Conservation (phyloP, 2,797 vertebrate species). For the Propithecus perrieri region DNA sequence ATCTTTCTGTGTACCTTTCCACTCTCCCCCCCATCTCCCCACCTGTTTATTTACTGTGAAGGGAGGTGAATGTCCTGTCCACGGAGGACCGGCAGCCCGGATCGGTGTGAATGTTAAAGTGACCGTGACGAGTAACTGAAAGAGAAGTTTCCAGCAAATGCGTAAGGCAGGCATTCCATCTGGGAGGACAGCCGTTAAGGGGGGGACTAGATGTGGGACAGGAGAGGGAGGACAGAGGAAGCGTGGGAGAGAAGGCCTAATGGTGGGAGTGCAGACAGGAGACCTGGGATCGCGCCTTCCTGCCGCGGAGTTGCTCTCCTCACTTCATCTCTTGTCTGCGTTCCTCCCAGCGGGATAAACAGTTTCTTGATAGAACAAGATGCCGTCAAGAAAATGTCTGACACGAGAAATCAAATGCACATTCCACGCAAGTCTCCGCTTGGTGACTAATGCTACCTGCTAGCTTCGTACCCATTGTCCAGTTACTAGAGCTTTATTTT, state of each 20-base stretch:
- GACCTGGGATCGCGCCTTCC: background rate
- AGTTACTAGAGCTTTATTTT: background rate
- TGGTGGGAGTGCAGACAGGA: background rate
- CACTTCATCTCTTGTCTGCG: background rate
- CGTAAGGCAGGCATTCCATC: background rate
- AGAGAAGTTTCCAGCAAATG: background rate
- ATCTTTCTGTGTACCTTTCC: background rate
- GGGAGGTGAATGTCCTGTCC: background rate
- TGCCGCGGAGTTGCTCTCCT: background rate
- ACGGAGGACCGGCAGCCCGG: fast-evolving
- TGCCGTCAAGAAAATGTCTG: background rate
- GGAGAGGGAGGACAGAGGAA: too few relatives aligned
- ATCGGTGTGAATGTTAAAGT: background rate
- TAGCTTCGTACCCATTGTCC: background rate
- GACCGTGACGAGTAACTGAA: background rate
- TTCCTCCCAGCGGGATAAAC: background rate
- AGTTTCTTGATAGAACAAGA: background rate
- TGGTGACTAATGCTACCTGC: background rate
- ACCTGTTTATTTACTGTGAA: background rate
- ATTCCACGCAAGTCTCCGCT: background rate
- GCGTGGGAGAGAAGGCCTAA: background rate
- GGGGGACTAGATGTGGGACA: background rate
- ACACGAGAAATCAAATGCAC: background rate
- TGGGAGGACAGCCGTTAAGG: background rate
- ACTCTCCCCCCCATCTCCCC: background rate